Conservation (phyloP, 2,888 invertebrate genomes). For the Onchidella celtica region DNA sequence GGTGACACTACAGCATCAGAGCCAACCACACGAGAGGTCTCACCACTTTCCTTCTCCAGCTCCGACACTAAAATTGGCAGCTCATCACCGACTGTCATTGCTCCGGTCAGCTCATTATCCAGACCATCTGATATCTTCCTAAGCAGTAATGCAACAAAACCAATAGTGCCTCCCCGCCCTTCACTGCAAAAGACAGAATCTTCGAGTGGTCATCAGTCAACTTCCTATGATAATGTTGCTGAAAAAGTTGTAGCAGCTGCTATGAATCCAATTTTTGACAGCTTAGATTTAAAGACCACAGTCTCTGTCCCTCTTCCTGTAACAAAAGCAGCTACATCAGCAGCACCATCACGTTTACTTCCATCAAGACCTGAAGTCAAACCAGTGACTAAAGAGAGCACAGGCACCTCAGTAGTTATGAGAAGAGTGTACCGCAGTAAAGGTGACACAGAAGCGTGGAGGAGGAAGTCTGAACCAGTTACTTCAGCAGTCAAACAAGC, state of each 20-base stretch:
- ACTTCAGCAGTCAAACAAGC: constrained; percentile 30
- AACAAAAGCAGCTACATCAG: neutral
- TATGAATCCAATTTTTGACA: constrained; percentile 27
- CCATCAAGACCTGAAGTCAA: neutral
- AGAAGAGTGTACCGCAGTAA: constrained; percentile 12
- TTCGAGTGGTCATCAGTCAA: neutral
- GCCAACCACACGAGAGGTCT: neutral
- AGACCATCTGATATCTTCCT: constrained; percentile 36
- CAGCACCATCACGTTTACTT: neutral
- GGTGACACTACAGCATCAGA: constrained; percentile 9
- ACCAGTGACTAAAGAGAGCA: neutral
- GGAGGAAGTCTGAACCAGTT: constrained; percentile 39
- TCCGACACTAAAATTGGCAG: neutral
- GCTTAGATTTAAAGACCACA: neutral
- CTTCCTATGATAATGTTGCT: constrained; percentile 25
- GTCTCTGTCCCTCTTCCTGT: neutral
- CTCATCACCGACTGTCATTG: constrained; percentile 8
- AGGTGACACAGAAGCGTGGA: constrained; percentile 23
- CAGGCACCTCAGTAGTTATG: neutral
- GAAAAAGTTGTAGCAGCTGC: constrained; percentile 39
- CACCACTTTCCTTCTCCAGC: neutral
- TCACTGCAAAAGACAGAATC: constrained; percentile 17
- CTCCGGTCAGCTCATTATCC: constrained; percentile 4
- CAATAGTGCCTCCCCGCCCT: constrained; percentile 33
- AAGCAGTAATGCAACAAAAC: neutral